phyloP scores from a whole-genome alignment of 92 coral and sea anemone genomes.

The Desmophyllum pertusum region DNA sequence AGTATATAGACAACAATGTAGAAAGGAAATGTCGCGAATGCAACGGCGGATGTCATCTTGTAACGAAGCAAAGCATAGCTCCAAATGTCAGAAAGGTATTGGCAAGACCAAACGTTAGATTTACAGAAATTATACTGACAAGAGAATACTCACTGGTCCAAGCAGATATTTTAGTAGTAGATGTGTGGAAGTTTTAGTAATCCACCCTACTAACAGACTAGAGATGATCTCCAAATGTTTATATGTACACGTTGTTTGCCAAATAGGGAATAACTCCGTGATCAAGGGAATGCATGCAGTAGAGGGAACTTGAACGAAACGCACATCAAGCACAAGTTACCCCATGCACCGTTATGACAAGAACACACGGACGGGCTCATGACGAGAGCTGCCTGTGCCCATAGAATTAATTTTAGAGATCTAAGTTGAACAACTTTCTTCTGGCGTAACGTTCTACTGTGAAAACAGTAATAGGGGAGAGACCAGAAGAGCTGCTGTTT shows the following conservation, averaged over 20 bases:
- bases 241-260: not conserved
- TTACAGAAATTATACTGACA: not conserved
- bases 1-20: too few relatives aligned
- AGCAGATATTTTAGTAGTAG: not conserved
- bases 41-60: not conserved
- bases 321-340: not conserved
- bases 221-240: not conserved
- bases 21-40: too few relatives aligned
- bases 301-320: not conserved
- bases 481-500: not conserved
- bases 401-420: not conserved
- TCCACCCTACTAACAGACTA: not conserved
- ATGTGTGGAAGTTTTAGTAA: not conserved
- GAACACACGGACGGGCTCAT: not conserved
- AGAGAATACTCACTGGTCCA: not conserved
- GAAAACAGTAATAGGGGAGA: not conserved
- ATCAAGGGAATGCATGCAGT: not conserved
- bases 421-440: too few relatives aligned
- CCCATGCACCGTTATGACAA: not conserved
- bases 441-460: not conserved
- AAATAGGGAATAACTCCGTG: not conserved
- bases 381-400: not conserved
- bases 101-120: not conserved
- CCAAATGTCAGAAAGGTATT: not conserved
- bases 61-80: not conserved